Base-by-base conservation (phyloP, 2,797 vertebrate genomes). In the Psittacula derbiana region DNA sequence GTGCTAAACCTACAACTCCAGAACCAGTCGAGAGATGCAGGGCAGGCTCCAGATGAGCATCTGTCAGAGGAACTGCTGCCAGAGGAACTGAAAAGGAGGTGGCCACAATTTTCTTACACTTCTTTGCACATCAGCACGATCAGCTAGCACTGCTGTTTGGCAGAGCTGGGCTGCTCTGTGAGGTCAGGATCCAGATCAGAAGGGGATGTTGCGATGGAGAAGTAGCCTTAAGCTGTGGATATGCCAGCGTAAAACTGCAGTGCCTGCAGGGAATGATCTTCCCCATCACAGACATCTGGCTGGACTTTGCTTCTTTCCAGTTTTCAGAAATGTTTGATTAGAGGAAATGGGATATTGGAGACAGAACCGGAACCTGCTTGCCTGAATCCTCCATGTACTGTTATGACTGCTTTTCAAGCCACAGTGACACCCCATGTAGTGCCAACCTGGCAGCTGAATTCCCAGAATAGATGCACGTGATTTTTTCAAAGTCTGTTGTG, bases 391-490 rank as follows among this genome's bases (percentile, higher is more conserved):
- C 53, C 83, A 53, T 2, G 0, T 53, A 17, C 65, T 61, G 41
- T 36, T 93, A 90, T 0, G 0, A 41, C 28, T 83, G 66, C 65
- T 90, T 28, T 65, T 72, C 0, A 16, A 87, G 73, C 46, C 65
- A n/a, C 88, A 66, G 82, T 78, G 76, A 90, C 73, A 70, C n/a
- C 30, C 50, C 55, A 53, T 20, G 46, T 44, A 88, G 90, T 79
- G 90, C 92, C 92, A 95, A 88, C 62, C 69, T 81, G 80, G 88
- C 83, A 94, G 82, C 86, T 79, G 80, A 86, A 53, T 58, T 97
- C 92, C 95, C 95, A 84, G 92, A 95, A 96, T 90, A 95, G 92
- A 91, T 53, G 66, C 80, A 70, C 49, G 55, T 50, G 79, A 50
- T 60, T 91, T 89, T 80, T 91, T 46, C 1, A 0, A 79, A 90